phyloP scores from a whole-genome alignment of 2,888 invertebrate genomes.

The Cephus spinipes region DNA sequence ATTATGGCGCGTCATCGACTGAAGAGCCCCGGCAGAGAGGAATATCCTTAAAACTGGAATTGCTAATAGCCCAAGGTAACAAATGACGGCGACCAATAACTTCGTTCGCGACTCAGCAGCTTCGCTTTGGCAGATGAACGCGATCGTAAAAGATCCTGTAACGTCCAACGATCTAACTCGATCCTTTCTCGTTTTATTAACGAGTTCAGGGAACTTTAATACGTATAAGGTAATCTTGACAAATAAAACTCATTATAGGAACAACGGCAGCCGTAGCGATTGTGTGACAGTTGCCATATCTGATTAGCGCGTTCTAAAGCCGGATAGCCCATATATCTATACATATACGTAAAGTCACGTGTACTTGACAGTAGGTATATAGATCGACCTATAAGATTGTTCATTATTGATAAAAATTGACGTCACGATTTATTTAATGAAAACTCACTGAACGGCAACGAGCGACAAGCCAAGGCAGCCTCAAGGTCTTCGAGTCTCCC shows the following conservation, averaged over 20 bases:
- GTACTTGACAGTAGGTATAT: neutral
- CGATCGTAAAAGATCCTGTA: neutral
- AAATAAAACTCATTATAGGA: neutral
- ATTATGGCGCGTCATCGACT: neutral
- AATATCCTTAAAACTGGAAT: no score
- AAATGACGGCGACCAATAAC: neutral
- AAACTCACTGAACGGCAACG: neutral
- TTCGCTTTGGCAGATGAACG: no score
- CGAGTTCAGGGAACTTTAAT: neutral
- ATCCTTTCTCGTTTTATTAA: neutral
- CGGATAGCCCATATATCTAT: neutral
- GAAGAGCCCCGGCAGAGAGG: neutral
- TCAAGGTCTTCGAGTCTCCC: slow-evolving; percentile 4
- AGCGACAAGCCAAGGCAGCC: neutral
- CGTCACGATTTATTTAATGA: neutral
- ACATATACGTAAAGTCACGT: neutral
- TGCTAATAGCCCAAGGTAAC: neutral
- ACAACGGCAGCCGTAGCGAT: neutral
- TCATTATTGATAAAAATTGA: neutral
- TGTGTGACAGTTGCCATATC: neutral
- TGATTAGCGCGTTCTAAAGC: neutral
- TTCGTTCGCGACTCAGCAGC: neutral
- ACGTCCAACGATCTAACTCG: neutral
- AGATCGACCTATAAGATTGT: neutral
- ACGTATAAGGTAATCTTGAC: no score